These are phyloP conservation scores for Synanthedon tipuliformis DNA, from an alignment of 2,888 invertebrate species.

Conservation along the genomic window DNA sequence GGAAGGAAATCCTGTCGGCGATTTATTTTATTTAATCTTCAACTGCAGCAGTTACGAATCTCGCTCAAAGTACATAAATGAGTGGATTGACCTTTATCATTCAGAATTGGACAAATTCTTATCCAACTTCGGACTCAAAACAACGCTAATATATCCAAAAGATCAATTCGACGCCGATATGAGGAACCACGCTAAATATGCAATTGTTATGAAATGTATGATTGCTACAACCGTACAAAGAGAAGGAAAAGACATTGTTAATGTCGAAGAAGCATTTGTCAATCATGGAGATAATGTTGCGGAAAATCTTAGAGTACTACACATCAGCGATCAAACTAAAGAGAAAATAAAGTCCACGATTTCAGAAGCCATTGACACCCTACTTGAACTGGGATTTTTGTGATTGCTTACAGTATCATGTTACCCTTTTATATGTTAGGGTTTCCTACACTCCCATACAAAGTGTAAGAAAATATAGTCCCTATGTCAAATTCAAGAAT, in stretches of 20 bases:
- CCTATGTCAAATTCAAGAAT: too few species aligned
- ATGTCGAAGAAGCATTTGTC: not conserved
- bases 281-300: not conserved
- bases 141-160: constrained; percentile 5
- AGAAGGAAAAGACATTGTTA: not conserved
- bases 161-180: constrained; percentile 1
- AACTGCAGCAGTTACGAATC: constrained; percentile 25
- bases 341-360: not conserved
- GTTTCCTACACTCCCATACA: too few species aligned
- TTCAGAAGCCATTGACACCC: not conserved
- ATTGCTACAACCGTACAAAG: not conserved
- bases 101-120: constrained; percentile 15
- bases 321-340: not conserved
- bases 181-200: not conserved
- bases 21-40: constrained; percentile 27
- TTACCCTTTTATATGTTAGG: too few species aligned
- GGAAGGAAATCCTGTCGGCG: constrained; percentile 20
- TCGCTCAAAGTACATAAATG: constrained; percentile 16
- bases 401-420: not conserved
- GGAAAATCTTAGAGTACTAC: not conserved
- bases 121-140: constrained; percentile 15
- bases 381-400: not conserved
- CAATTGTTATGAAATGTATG: not conserved
- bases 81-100: constrained; percentile 25
- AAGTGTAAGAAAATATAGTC: too few species aligned